phyloP scores from a whole-genome alignment of 2,797 vertebrate genomes.

The Synaphobranchus kaupii region DNA sequence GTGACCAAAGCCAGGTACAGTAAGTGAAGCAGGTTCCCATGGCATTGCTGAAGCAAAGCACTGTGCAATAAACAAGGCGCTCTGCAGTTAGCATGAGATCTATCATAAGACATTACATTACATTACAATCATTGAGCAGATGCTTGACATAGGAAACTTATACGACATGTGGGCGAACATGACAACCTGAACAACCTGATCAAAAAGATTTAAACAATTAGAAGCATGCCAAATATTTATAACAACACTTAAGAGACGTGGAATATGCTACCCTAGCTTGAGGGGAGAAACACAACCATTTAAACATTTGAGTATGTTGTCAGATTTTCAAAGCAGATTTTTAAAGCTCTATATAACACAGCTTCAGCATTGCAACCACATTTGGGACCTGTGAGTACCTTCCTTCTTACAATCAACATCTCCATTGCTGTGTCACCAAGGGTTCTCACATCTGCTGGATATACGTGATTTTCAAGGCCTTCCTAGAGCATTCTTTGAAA shows the following conservation, averaged over 20 bases:
- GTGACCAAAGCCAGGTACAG: neutral
- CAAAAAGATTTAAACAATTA: neutral
- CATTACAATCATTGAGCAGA: no score
- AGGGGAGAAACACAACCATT: neutral
- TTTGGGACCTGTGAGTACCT: neutral
- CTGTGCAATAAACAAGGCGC: no score
- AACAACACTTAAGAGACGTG: neutral
- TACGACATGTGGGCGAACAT: neutral
- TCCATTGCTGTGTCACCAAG: neutral
- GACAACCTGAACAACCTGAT: neutral
- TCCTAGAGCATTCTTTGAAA: conserved; percentile 44
- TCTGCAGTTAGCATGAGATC: neutral
- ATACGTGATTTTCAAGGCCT: conserved; percentile 61
- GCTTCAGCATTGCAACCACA: neutral
- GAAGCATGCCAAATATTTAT: neutral
- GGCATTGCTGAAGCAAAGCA: neutral
- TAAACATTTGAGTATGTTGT: neutral
- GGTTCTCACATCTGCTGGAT: conserved; percentile 27
- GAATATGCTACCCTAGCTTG: neutral
- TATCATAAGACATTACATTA: neutral
- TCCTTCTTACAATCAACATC: neutral
- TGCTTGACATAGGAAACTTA: neutral
- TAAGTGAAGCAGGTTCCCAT: neutral
- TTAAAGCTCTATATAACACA: neutral
- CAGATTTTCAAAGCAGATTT: conserved; percentile 8